Base-by-base conservation (phyloP, 1,140 invertebrate genomes). In the Drosophila cardini region DNA sequence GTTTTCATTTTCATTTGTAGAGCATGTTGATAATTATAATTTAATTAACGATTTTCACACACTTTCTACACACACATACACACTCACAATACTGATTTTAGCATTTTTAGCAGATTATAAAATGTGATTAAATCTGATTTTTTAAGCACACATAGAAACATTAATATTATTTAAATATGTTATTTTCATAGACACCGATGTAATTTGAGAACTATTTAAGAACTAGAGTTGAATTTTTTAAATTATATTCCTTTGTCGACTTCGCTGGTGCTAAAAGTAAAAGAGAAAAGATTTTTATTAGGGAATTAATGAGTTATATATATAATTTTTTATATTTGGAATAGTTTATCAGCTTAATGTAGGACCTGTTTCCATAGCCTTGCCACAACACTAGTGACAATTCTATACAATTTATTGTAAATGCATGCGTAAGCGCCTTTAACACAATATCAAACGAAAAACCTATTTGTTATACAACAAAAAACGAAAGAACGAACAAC, bases 381-480 rank as follows among this genome's bases (percentile, higher is more conserved):
- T 70, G 61, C 50, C 72, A 55, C 46, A 65, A 77, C 64, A 70
- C 69, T 65, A 71, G 57, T 68, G 69, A 65, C 73, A 67, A 71
- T 73, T 72, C 34, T 48, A 52, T 64, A 56, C 79, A 67, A 83
- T 83, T 89, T 76, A 81, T 72, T 78, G 60, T 70, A 87, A 83
- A 79, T 80, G 80, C 80, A 89, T 60, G 80, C 76, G 69, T 83
- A 69, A 79, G 72, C 52, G 48, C 11, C 40, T 52, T 64, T 76
- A 72, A 48, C 52, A 55, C 71, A 63, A 67, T 65, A 60, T 26
- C 45, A 70, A 70, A 62, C 78, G 62, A 46, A 70, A 67, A 67
- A 81, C 43, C 83, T 55, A 78, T 80, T 84, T 85, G 73, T 65
- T 61, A 63, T 72, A 72, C 76, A 74, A 64, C 56, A 48, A 40